Evolutionary conservation across 2,888 invertebrate species (phyloP).

Genomic region (Mythimna impura): DNA sequence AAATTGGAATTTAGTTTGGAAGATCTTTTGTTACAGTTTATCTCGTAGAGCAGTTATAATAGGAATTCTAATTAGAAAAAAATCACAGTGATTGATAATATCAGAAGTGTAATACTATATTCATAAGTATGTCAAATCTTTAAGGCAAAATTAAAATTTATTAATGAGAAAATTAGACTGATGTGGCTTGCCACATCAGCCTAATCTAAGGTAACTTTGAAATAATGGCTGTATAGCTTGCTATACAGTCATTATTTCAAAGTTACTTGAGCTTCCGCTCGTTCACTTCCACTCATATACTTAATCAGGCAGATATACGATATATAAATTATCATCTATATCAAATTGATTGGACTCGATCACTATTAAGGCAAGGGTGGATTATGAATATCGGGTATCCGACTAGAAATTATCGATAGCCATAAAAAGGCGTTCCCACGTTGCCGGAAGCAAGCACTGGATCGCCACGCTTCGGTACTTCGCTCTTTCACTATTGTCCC

Average conservation of each 20-base stretch:
- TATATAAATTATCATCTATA: slow-evolving; percentile 11
- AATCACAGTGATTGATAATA: background rate
- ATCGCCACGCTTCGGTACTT: slow-evolving; percentile 88
- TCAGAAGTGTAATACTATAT: background rate
- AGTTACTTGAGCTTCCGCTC: background rate
- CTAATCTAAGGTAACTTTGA: too few relatives aligned
- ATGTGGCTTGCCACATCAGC: background rate
- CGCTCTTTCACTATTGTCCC: slow-evolving; percentile 86
- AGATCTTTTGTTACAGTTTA: slow-evolving; percentile 12
- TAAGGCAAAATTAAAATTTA: background rate
- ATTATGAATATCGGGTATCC: slow-evolving; percentile 73
- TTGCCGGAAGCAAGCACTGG: slow-evolving; percentile 83
- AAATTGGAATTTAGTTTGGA: slow-evolving; percentile 36
- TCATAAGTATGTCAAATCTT: background rate
- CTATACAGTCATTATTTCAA: background rate
- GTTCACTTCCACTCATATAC: background rate
- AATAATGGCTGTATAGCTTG: background rate
- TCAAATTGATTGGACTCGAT: slow-evolving; percentile 38
- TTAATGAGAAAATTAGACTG: background rate
- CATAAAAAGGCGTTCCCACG: slow-evolving; percentile 87
- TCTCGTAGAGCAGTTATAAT: background rate
- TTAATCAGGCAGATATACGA: background rate
- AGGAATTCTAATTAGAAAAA: background rate
- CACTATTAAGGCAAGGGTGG: slow-evolving; percentile 36
- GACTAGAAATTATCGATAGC: slow-evolving; percentile 76